A percentile compares a stretch with the other conserved stretches of the same genome.
These are phyloP conservation scores for Lucilia sericata DNA, from an alignment of 1,140 invertebrate species.

Conservation along the genomic window DNA sequence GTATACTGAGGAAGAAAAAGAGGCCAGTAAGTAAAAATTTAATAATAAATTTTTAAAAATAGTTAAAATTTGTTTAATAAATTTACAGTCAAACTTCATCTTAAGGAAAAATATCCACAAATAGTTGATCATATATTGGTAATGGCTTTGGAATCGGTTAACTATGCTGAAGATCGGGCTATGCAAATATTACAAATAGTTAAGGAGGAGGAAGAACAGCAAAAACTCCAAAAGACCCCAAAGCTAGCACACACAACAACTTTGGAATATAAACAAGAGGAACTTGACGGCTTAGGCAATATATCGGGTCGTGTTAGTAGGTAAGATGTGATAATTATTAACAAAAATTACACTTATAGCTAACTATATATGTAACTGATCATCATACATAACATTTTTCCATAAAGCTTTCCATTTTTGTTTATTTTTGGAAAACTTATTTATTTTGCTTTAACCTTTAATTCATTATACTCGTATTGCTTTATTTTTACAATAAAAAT, in stretches of 20 bases:
- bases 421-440: conserved; percentile 26
- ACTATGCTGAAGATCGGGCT: conserved; percentile 84
- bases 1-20: conserved; percentile 80
- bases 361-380: not conserved
- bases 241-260: not conserved
- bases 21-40: conserved; percentile 73
- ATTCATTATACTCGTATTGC: not conserved
- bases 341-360: not conserved
- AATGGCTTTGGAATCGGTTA: conserved; percentile 88
- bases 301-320: not conserved
- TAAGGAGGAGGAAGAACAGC: conserved; percentile 70
- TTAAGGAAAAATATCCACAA: conserved; percentile 80
- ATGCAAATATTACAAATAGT: conserved; percentile 82
- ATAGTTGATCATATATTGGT: conserved; percentile 83
- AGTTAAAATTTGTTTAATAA: not conserved
- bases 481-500: not conserved
- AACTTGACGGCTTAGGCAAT: not conserved
- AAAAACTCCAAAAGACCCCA: not conserved
- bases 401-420: conserved; percentile 17
- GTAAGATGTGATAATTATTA: not conserved
- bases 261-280: not conserved
- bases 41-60: not conserved
- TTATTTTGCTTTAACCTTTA: conserved; percentile 12
- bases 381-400: conserved; percentile 20
- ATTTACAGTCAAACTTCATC: conserved; percentile 76